These are phyloP conservation scores for Lacanobia wlatinum DNA, from an alignment of 2,888 invertebrate species.

Conservation along the genomic window DNA sequence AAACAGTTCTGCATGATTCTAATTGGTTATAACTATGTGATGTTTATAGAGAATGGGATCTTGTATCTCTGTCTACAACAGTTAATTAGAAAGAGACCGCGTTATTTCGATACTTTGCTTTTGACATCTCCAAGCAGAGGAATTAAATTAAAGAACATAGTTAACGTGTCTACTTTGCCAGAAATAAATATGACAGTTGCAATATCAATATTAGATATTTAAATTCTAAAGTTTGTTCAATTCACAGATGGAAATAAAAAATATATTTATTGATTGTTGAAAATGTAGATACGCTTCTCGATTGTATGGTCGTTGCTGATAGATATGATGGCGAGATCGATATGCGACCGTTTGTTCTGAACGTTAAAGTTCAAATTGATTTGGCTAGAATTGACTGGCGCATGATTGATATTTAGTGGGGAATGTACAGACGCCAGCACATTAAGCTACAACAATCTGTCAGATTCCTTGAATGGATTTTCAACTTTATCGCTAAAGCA, in stretches of 20 bases:
- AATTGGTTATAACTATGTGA: background rate
- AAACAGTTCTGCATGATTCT: background rate
- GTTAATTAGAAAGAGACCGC: constrained; percentile 18
- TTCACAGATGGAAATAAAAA: constrained; percentile 31
- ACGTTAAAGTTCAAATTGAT: constrained; percentile 14
- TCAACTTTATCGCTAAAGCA: too few relatives aligned
- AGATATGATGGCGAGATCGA: constrained; percentile 35
- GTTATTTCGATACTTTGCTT: background rate
- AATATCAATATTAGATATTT: constrained; percentile 47
- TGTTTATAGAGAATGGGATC: background rate
- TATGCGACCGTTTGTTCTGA: constrained; percentile 14
- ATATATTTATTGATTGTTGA: constrained; percentile 64
- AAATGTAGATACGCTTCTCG: constrained; percentile 66
- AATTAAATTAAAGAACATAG: constrained; percentile 2
- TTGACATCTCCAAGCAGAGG: constrained; percentile 1
- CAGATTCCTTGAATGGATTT: too few relatives aligned
- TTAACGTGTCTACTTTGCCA: constrained; percentile 44
- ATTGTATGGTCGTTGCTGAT: constrained; percentile 53
- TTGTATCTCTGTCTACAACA: background rate
- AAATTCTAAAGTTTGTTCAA: constrained; percentile 54
- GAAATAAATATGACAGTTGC: constrained; percentile 18
- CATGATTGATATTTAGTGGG: constrained; percentile 2
- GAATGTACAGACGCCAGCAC: too few relatives aligned
- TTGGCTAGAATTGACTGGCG: background rate
- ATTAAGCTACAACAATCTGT: too few relatives aligned